Conservation (phyloP, 1,140 invertebrate genomes). For the Drosophila takahashii region DNA sequence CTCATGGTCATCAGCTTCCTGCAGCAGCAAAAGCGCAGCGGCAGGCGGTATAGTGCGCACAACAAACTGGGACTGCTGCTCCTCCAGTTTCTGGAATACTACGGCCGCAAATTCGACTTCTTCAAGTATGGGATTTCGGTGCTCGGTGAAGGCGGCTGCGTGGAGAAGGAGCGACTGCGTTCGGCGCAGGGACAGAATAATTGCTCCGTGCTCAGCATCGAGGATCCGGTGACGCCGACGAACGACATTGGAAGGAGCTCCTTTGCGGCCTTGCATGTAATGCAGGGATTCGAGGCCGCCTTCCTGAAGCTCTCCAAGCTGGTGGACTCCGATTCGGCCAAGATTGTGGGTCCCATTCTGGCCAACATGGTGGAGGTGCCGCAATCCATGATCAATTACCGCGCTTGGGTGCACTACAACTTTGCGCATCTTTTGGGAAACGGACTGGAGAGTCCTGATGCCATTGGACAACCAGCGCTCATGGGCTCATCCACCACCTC, state of each 20-base stretch:
- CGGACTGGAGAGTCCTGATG: neutral
- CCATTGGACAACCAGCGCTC: neutral
- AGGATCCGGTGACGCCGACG: conserved; percentile 62
- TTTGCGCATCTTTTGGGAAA: conserved; percentile 34
- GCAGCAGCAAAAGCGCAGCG: conserved; percentile 31
- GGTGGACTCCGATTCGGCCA: conserved; percentile 55
- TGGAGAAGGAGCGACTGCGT: conserved; percentile 49
- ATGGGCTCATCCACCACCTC: neutral
- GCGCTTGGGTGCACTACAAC: conserved; percentile 58
- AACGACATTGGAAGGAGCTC: conserved; percentile 71
- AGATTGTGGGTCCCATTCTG: conserved; percentile 41
- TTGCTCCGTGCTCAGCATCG: conserved; percentile 60
- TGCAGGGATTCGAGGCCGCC: conserved; percentile 51
- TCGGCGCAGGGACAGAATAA: conserved; percentile 16
- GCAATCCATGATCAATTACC: conserved; percentile 31
- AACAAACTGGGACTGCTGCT: conserved; percentile 54
- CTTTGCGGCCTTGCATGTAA: conserved; percentile 50
- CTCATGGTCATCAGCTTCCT: conserved; percentile 65
- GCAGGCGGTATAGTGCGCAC: conserved; percentile 19
- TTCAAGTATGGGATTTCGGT: conserved; percentile 55
- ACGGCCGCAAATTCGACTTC: conserved; percentile 67
- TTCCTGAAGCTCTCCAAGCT: conserved; percentile 60
- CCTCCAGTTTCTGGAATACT: conserved; percentile 65
- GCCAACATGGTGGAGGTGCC: conserved; percentile 51
- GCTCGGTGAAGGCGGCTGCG: conserved; percentile 21